Evolutionary conservation across 1,140 invertebrate genomes (phyloP).

Genomic region (Drosophila littoralis): DNA sequence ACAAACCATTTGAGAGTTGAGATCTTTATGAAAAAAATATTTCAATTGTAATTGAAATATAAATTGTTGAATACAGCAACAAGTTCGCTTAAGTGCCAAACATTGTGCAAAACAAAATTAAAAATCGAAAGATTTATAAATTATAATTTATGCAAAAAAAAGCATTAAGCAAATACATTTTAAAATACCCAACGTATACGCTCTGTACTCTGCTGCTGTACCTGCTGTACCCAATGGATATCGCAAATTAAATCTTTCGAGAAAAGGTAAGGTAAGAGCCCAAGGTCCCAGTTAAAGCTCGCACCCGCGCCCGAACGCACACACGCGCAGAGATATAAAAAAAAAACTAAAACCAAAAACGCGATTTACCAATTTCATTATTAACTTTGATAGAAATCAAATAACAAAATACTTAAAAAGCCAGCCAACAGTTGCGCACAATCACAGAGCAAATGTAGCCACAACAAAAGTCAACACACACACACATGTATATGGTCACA

Average conservation of each 20-base stretch:
- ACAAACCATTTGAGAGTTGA: constrained; percentile 30
- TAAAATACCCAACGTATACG: background rate
- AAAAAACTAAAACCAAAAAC: constrained; percentile 40
- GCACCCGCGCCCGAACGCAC: constrained; percentile 48
- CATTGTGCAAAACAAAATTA: constrained; percentile 59
- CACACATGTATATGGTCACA: constrained; percentile 6
- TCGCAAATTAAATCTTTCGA: constrained; percentile 77
- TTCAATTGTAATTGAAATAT: constrained; percentile 46
- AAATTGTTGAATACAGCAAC: constrained; percentile 50
- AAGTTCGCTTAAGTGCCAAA: constrained; percentile 69
- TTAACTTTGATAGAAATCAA: constrained; percentile 83
- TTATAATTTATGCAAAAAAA: constrained; percentile 58
- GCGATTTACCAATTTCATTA: constrained; percentile 80
- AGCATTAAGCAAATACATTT: constrained; percentile 29
- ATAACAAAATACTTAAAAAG: constrained; percentile 79
- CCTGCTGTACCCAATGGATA: constrained; percentile 67
- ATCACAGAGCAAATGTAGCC: constrained; percentile 49
- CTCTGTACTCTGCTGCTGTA: constrained; percentile 20
- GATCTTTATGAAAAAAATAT: constrained; percentile 31
- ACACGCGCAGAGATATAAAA: background rate
- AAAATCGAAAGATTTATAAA: constrained; percentile 41
- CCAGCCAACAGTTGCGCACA: constrained; percentile 35
- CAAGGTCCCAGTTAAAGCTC: constrained; percentile 48
- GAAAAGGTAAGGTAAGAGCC: constrained; percentile 62
- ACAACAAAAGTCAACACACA: constrained; percentile 32